Conservation (phyloP, 2,888 invertebrate genomes). For the Paralinhomoeus sp. region DNA sequence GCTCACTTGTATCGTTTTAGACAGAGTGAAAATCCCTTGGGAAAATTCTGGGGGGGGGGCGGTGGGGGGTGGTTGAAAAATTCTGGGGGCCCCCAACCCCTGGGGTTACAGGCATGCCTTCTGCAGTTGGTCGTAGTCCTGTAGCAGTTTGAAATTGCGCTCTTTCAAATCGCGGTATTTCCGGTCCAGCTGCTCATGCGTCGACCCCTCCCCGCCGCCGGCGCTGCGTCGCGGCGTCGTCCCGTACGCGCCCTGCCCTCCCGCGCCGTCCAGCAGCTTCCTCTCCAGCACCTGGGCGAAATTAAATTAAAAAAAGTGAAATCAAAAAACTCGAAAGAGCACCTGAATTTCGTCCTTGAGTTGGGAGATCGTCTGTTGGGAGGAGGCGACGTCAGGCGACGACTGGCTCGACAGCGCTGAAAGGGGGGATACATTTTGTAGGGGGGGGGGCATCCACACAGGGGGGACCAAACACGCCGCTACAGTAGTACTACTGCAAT, state of each 20-base stretch:
- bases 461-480: too few species aligned
- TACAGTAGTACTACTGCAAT: too few species aligned
- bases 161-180: constrained; percentile 24
- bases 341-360: constrained; percentile 21
- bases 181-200: constrained; percentile 24
- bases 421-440: too few species aligned
- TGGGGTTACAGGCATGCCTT: constrained; percentile 18
- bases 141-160: constrained; percentile 17
- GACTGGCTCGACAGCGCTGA: background rate
- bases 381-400: background rate
- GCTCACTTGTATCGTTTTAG: too few species aligned
- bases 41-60: too few species aligned
- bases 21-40: too few species aligned
- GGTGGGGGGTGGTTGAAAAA: too few species aligned
- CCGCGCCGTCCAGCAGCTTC: constrained; percentile 15
- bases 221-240: constrained; percentile 7
- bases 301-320: too few species aligned
- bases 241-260: too few species aligned
- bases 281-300: constrained; percentile 1
- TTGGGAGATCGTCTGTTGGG: constrained; percentile 19
- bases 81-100: too few species aligned
- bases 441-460: too few species aligned
- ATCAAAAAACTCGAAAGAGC: too few species aligned
- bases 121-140: constrained; percentile 27
- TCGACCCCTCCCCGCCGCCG: constrained; percentile 9